phyloP scores from a whole-genome alignment of 2,888 invertebrate species.

The Gortyna flavago region DNA sequence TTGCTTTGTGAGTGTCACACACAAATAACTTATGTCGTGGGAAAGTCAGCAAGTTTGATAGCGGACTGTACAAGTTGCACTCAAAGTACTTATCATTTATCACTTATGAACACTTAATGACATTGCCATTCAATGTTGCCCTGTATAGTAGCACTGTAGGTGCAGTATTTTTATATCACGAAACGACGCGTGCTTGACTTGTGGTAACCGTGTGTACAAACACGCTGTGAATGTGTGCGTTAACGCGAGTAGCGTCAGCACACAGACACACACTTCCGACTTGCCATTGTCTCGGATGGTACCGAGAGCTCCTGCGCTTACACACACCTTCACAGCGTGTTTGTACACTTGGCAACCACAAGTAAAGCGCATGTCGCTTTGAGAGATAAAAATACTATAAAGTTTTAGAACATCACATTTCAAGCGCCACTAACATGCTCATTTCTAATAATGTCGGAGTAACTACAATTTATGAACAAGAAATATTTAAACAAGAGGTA shows the following conservation, averaged over 20 bases:
- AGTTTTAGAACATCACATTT: background rate
- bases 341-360: background rate
- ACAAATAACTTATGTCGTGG: background rate
- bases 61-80: background rate
- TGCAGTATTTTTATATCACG: background rate
- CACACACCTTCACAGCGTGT: background rate
- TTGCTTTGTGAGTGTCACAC: background rate
- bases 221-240: background rate
- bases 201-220: background rate
- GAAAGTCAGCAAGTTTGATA: background rate
- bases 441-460: background rate
- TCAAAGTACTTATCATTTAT: background rate
- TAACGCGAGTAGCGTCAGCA: too few relatives aligned
- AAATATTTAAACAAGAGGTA: background rate
- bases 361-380: background rate
- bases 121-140: conserved; percentile 21
- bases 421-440: conserved; percentile 33
- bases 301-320: background rate
- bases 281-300: background rate
- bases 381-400: background rate
- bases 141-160: conserved; percentile 26
- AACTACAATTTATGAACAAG: background rate
- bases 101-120: background rate
- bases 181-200: background rate
- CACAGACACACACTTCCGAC: background rate